Evolutionary conservation across 2,888 invertebrate genomes (phyloP).

Genomic region (Ypsolopha sequella): DNA sequence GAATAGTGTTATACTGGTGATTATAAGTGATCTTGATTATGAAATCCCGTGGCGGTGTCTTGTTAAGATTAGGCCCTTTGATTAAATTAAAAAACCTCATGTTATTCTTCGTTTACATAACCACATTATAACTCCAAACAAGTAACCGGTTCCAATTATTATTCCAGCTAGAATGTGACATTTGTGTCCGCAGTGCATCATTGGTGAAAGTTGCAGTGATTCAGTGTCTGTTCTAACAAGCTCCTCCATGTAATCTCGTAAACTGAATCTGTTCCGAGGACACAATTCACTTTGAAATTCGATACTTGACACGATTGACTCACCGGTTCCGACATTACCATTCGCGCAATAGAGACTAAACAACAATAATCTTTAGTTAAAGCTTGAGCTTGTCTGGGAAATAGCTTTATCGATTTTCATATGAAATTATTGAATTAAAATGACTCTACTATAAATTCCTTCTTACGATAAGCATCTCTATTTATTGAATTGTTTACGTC

Average conservation of each 20-base stretch:
- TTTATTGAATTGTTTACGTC: constrained; percentile 27
- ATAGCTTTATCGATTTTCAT: no score
- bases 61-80: no score
- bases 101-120: no score
- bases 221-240: constrained; percentile 38
- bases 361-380: no score
- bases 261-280: constrained; percentile 44
- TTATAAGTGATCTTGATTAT: no score
- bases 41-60: no score
- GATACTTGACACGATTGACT: constrained; percentile 49
- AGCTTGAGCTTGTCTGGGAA: no score
- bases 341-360: background rate
- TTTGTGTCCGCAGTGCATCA: constrained; percentile 13
- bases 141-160: no score
- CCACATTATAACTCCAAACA: no score
- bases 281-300: constrained; percentile 44
- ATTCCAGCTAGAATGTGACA: background rate
- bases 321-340: constrained; percentile 17
- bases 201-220: constrained; percentile 37
- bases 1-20: constrained; percentile 14
- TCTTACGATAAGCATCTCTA: constrained; percentile 16
- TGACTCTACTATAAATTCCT: background rate
- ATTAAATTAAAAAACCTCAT: no score
- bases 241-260: constrained; percentile 42
- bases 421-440: no score